Evolutionary conservation across 92 coral and sea anemone species (phyloP).

Genomic region (Desmophyllum pertusum): DNA sequence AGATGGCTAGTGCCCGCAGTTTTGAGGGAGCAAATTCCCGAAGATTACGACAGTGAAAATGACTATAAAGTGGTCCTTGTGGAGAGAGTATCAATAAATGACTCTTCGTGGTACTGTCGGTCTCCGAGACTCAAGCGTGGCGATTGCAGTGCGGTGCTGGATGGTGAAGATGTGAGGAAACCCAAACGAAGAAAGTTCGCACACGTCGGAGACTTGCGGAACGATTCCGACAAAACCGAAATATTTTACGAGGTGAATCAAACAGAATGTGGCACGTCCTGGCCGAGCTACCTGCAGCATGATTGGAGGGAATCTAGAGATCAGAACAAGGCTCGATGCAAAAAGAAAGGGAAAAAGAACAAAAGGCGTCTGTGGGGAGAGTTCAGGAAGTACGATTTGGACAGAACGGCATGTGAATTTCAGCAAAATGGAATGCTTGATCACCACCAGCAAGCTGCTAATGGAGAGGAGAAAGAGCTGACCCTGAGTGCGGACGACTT

Average conservation of each 20-base stretch:
- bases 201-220: conserved; percentile 61
- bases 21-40: conserved; percentile 50
- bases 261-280: conserved; percentile 34
- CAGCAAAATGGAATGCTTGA: neutral
- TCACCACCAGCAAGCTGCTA: neutral
- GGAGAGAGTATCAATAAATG: conserved; percentile 23
- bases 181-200: conserved; percentile 47
- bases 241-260: conserved; percentile 51
- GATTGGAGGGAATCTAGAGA: conserved; percentile 35
- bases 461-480: neutral
- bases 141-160: conserved; percentile 49
- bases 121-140: conserved; percentile 39
- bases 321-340: conserved; percentile 18
- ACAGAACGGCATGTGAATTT: neutral
- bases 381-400: conserved; percentile 29
- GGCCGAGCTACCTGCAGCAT: conserved; percentile 50
- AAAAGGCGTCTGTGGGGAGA: conserved; percentile 49
- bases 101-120: neutral
- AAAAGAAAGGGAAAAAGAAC: conserved; percentile 38
- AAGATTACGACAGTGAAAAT: conserved; percentile 32
- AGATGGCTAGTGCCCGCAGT: conserved; percentile 69
- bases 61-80: conserved; percentile 41
- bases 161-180: conserved; percentile 25
- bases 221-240: conserved; percentile 30
- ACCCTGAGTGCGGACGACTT: neutral